Base-by-base conservation (phyloP, 2,113 vertebrate species). In the Gymnobelideus leadbeateri region DNA sequence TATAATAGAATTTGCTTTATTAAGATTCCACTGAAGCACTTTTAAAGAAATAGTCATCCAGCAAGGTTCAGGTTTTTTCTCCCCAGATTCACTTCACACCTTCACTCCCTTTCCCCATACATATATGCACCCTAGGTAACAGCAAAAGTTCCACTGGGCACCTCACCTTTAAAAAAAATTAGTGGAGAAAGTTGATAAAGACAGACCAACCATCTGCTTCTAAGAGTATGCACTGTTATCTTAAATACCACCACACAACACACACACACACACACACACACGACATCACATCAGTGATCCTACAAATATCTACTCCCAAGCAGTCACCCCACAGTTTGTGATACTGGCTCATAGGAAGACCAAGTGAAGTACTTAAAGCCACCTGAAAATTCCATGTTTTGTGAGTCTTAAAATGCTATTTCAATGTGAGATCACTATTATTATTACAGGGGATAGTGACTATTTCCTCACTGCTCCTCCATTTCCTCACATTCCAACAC, bases 1-100 rank as follows among this genome's bases (percentile, higher is more conserved):
- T 90, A 93, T 97, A 97, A 97, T 97, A 96, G 93, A 96, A 97
- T 92, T 77, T 61, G 57, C 11, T 28, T 31, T 61, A 31, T 11
- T 31, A 61, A 31, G 12, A 11, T 61, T 61, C 28, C 57, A 61
- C 12, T 61, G 9, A 61, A 61, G 3, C 28, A 31, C 11, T 31
- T 61, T 28, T 26, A 61, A 61, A 31, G 57, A 61, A 61, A 61
- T 12, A 61, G 26, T 61, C 14, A 61, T 37, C 57, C 14, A 12
- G 28, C 90, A 28, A 19, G 91, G 47, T 92, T 93, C 89, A 91
- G 77, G 84, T n/a, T 51, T 89, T 95, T 91, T 92, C 91, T 84
- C 91, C 91, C 43, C 57, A 43, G 51, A 49, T 9, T 3, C 37
- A 7, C 51, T 51, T 55, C n/a, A 54, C 50, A 55, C 50, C 89